Evolutionary conservation across 2,888 invertebrate genomes (phyloP), one percentile per base, ranked within the genome.

Genomic region (Andrena fulva): DNA sequence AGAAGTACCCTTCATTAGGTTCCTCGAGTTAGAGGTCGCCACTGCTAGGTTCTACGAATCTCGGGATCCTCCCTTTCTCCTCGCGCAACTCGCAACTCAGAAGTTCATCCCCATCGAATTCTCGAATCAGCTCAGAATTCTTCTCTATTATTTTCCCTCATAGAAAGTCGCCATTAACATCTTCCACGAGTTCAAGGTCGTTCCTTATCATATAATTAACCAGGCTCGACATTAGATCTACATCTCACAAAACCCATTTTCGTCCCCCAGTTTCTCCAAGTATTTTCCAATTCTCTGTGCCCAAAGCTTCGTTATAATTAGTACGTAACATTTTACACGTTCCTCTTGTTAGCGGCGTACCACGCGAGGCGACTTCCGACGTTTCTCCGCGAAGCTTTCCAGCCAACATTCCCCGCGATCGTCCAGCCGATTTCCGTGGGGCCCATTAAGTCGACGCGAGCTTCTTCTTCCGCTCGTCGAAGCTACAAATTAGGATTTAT

Each of bases 401-500:
- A 27, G 56, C 56, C 42, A 42, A 16, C 42, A 16, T 56, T 56
- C 10, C 56, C 56, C 27, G 24, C 20, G 10, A 10, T 27, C 24
- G 10, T 56, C 56, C 24, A 1, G 10, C 10, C 50, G 29, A 29
- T 62, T 48, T 31, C 29, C 52, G 27, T 4, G 4, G 7, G 31
- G n/a, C 20, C 80, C 59, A 80, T 84, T 77, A 74, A 67, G 20
- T 50, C 63, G 52, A 64, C 74, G 20, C 7, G 31, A 50, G 24
- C 62, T 66, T 54, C 24, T 84, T 60, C 70, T 56, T 56, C 10
- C 50, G 50, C 56, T 56, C 59, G 33, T 24, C 31, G 79, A 64
- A 85, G 73, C 82, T 54, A 56, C 73, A 72, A 85, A 85, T 85
- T 85, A 80, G 80, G 75, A 85, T 85, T 85, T 80, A 77, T 77